These are phyloP conservation scores for Erebia ligea DNA, from an alignment of 2,888 invertebrate species.

Conservation along the genomic window DNA sequence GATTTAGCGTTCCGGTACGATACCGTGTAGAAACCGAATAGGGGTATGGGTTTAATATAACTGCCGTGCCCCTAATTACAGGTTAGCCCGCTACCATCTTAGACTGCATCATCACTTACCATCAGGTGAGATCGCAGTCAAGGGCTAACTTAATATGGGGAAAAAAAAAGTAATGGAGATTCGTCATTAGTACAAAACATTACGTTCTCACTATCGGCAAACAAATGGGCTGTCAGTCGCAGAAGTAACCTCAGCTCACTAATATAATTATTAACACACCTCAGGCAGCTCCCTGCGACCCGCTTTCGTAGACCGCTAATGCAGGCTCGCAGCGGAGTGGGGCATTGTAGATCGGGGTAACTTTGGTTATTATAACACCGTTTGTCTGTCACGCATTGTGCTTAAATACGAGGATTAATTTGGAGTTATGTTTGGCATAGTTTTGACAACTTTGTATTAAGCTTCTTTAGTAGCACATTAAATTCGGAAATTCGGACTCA, in stretches of 20 bases:
- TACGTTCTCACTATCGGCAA: neutral
- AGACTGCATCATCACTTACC: no score
- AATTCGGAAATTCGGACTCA: no score
- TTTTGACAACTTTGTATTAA: neutral
- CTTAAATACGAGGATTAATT: neutral
- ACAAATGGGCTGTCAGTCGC: constrained; percentile 22
- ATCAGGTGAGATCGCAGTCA: no score
- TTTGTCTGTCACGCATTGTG: neutral
- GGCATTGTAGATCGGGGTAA: neutral
- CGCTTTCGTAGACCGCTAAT: constrained; percentile 23
- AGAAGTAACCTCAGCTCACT: constrained; percentile 16
- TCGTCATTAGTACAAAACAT: neutral
- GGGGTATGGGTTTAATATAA: no score
- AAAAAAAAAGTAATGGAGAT: neutral
- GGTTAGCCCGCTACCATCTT: no score
- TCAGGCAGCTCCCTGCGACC: neutral
- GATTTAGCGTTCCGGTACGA: no score
- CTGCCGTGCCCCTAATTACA: no score
- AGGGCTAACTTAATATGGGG: no score
- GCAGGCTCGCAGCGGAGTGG: neutral
- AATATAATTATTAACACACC: constrained; percentile 25
- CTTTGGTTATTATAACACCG: constrained; percentile 16
- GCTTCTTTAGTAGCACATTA: neutral
- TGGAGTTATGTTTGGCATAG: neutral
- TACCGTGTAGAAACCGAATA: no score